Percentiles rank a stretch among this genome's conserved stretches.
Conservation (phyloP, 2,113 vertebrate genomes). For the Delphinapterus leucas region DNA sequence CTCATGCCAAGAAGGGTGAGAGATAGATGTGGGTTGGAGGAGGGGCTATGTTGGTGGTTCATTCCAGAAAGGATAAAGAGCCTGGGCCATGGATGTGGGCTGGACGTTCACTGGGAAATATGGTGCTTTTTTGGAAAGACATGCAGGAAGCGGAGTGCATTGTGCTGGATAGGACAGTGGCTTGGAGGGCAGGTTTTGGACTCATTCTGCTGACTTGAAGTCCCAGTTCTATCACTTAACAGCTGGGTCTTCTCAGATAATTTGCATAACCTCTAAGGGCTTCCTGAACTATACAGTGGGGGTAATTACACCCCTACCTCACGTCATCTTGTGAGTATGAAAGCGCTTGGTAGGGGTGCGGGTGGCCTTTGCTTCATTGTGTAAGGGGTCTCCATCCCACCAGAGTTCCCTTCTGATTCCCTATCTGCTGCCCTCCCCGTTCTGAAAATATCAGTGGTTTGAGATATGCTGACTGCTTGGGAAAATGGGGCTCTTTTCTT, state of each 20-base stretch:
- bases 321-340: neutral
- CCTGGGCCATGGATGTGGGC: neutral
- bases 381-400: neutral
- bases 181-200: neutral
- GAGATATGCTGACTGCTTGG: constrained; percentile 11
- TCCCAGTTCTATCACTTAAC: neutral
- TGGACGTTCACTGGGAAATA: neutral
- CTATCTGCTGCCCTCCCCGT: neutral
- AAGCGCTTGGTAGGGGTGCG: neutral
- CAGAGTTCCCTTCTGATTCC: neutral
- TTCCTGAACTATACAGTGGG: neutral
- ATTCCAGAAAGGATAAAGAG: neutral
- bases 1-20: neutral
- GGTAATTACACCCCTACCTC: too few relatives aligned
- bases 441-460: neutral
- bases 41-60: neutral
- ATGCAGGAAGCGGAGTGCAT: neutral
- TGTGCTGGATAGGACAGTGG: neutral
- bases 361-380: neutral
- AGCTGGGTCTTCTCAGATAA: neutral
- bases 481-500: constrained; percentile 35
- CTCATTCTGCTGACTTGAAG: neutral
- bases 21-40: neutral
- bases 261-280: neutral
- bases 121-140: neutral